These are phyloP conservation scores for Tapera naevia DNA, from an alignment of 2,797 vertebrate species.

Conservation along the genomic window DNA sequence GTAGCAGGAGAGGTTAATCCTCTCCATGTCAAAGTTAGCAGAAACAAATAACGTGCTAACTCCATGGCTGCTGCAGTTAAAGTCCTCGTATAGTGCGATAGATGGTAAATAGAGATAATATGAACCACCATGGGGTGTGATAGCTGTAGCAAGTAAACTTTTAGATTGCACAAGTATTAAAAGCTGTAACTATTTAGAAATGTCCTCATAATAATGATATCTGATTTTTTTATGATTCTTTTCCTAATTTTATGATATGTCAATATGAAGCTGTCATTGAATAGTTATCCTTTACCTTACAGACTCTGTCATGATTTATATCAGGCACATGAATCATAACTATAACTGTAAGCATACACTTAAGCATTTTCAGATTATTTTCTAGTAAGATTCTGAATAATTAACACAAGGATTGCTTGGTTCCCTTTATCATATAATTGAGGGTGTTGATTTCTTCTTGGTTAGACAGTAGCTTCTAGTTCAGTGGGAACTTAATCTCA, in stretches of 20 bases:
- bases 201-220: background rate
- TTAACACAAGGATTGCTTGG: background rate
- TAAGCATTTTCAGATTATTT: background rate
- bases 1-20: background rate
- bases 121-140: background rate
- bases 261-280: background rate
- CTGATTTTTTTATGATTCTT: background rate
- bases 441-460: background rate
- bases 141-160: background rate
- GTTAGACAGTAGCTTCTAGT: background rate
- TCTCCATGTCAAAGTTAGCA: background rate
- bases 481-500: background rate
- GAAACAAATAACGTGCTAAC: background rate
- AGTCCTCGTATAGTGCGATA: background rate
- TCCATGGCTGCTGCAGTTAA: background rate
- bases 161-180: background rate
- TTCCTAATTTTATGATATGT: background rate
- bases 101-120: background rate
- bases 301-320: background rate
- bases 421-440: background rate
- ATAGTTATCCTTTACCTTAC: background rate
- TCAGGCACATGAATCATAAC: background rate
- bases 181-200: background rate
- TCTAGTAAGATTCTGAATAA: background rate
- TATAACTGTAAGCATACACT: background rate